Base-by-base conservation (phyloP, 92 coral and sea anemone species). In the Plumapathes pennacea region DNA sequence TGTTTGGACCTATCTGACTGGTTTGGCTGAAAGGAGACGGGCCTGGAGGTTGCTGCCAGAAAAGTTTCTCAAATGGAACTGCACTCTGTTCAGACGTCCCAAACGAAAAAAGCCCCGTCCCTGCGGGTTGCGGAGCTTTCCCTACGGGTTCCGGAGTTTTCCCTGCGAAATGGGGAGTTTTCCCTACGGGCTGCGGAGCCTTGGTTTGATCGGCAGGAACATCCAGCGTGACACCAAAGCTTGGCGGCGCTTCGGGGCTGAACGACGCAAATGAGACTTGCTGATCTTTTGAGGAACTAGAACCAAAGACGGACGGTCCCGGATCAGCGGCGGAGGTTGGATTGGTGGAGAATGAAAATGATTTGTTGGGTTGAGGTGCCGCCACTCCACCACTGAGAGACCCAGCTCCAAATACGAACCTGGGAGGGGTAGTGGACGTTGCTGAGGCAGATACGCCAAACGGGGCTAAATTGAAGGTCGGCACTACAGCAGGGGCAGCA, bases 1-100 rank as follows among this genome's bases (percentile, higher is more conserved):
- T 53, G 10, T 66, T 53, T n/a, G 84, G 79, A 31, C 64, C 78
- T 10, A 50, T 64, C 17, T 54, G 34, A 28, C 63, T 74, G 34
- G 63, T 62, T 43, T 64, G 76, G 0, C 82, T 76, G 42, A 78
- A 78, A 60, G 40, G 64, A 43, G 62, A 64, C 31, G 62, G 66
- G 44, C 82, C 41, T 59, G 72, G 25, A 19, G 73, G 64, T 29
- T 79, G 88, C 49, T 85, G 85, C 96, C 96, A 88, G 27, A 83
- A 83, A 30, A 60, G 50, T 30, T 54, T 38, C 44, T 54, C 43
- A 8, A 50, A 50, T n/a, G 62, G 20, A 2, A 65, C 14, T 39
- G 26, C 10, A 22, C 25, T 50, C 32, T 9, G 2, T 41, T 22
- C 14, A 0, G 53, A 30, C 32, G 27, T 2, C 32, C 44, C 20